These are phyloP conservation scores for Phyllostomus hastatus DNA, from an alignment of 2,113 vertebrate genomes.

Conservation along the genomic window DNA sequence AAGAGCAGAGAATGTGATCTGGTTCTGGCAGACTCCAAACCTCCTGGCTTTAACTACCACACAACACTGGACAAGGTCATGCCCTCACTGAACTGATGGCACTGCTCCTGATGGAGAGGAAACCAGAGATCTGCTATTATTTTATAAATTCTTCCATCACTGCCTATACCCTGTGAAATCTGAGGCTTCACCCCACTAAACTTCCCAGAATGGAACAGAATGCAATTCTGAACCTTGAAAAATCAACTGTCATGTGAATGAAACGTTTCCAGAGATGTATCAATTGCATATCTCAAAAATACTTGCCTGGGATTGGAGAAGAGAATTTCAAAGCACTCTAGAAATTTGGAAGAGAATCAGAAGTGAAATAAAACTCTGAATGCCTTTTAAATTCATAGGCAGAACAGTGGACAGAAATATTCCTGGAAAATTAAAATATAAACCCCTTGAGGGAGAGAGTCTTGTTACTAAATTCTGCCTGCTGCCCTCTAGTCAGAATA, in stretches of 20 bases:
- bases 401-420: background rate
- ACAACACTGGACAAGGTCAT: background rate
- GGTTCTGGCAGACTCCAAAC: background rate
- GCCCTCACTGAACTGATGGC: background rate
- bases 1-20: background rate
- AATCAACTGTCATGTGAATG: background rate
- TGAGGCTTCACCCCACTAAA: background rate
- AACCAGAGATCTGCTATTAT: background rate
- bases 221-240: background rate
- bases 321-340: background rate
- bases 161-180: background rate
- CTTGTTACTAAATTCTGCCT: background rate
- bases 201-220: background rate
- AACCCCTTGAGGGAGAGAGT: background rate
- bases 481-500: background rate
- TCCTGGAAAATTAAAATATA: conserved; percentile 21
- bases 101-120: background rate
- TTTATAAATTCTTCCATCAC: background rate
- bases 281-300: background rate
- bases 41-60: background rate
- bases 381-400: background rate
- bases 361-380: background rate
- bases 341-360: background rate
- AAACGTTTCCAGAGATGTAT: conserved; percentile 16
- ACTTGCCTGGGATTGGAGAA: background rate